phyloP scores from a whole-genome alignment of 2,888 invertebrate species.

The Eumacrocentrus americanus region DNA sequence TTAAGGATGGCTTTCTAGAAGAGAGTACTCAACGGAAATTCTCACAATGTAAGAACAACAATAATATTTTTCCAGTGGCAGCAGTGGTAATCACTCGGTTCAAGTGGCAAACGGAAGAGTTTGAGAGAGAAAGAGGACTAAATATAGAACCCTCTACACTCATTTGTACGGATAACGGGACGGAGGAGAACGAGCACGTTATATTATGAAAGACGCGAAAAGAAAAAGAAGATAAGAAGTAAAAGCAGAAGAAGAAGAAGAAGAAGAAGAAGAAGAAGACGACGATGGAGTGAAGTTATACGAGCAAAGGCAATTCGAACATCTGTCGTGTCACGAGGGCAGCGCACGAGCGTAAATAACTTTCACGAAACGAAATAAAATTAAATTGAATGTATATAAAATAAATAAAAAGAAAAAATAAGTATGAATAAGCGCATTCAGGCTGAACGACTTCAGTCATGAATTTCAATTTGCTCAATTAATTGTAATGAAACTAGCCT shows the following conservation, averaged over 20 bases:
- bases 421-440: background rate
- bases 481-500: slow-evolving; percentile 37
- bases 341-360: background rate
- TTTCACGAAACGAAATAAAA: too few relatives aligned
- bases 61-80: slow-evolving; percentile 17
- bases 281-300: background rate
- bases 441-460: slow-evolving; percentile 22
- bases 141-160: slow-evolving; percentile 21
- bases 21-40: slow-evolving; percentile 19
- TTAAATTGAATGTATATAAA: background rate
- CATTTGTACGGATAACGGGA: slow-evolving; percentile 24
- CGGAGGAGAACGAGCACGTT: slow-evolving; percentile 2
- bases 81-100: slow-evolving; percentile 18
- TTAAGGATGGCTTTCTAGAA: too few relatives aligned
- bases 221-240: slow-evolving; percentile 18
- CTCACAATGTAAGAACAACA: slow-evolving; percentile 20
- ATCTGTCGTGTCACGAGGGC: slow-evolving; percentile 24
- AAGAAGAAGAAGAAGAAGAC: slow-evolving; percentile 5
- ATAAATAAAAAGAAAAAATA: background rate
- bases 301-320: slow-evolving; percentile 25
- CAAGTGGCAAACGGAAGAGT: slow-evolving; percentile 12
- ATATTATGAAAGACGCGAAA: slow-evolving; percentile 24
- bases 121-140: slow-evolving; percentile 18
- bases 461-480: slow-evolving; percentile 42
- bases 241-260: slow-evolving; percentile 9